Percentiles rank a stretch among this genome's conserved stretches.
Evolutionary conservation across 2,113 vertebrate species (phyloP).

Genomic region (Pluvialis apricaria): DNA sequence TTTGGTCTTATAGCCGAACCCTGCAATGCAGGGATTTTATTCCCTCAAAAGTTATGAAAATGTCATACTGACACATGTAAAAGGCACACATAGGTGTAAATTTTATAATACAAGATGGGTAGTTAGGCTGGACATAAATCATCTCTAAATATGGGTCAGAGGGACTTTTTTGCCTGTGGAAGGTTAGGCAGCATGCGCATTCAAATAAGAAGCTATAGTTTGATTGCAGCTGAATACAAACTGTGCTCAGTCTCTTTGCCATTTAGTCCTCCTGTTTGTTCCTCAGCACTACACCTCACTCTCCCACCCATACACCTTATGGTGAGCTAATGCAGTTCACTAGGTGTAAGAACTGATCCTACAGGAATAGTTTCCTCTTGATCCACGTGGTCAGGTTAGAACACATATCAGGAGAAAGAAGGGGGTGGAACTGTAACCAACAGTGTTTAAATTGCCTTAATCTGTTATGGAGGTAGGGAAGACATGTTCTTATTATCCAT

Average conservation of each 20-base stretch:
- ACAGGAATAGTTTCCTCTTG: neutral
- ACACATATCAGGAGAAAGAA: neutral
- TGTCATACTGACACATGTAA: neutral
- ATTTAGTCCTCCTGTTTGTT: neutral
- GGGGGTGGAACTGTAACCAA: neutral
- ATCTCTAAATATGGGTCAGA: neutral
- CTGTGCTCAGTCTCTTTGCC: neutral
- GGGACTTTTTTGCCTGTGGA: neutral
- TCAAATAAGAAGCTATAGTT: neutral
- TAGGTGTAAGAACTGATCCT: neutral
- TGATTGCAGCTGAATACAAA: neutral
- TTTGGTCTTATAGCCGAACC: neutral
- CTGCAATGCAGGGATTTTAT: neutral
- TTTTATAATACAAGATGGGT: neutral
- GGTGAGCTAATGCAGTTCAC: neutral
- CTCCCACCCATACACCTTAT: neutral
- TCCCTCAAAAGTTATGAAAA: neutral
- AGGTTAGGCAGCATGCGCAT: accelerated
- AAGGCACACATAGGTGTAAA: neutral
- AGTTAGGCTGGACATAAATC: neutral
- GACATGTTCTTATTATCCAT: neutral
- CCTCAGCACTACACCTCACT: neutral
- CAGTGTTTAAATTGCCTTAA: neutral
- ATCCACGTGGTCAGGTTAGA: neutral
- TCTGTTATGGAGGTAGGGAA: neutral